phyloP scores from a whole-genome alignment of 2,797 vertebrate species.

The Lagothrix lagotricha region DNA sequence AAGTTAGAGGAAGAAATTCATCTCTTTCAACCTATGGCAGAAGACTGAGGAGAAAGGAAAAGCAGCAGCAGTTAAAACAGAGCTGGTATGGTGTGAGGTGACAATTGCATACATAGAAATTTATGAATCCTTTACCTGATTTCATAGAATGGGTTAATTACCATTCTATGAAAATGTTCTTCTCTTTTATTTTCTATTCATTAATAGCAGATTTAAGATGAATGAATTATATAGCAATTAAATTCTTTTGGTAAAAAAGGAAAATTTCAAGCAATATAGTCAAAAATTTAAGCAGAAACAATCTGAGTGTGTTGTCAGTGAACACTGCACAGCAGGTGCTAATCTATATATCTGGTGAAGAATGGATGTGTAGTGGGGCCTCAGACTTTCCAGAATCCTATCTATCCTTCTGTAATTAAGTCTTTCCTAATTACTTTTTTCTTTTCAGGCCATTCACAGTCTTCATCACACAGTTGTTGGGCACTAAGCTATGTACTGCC shows the following conservation, averaged over 20 bases:
- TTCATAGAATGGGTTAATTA: neutral
- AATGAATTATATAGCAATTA: neutral
- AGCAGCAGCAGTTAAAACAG: neutral
- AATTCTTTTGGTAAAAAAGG: neutral
- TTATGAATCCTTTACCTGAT: neutral
- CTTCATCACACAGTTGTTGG: neutral
- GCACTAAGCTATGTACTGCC: neutral
- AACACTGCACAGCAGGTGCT: neutral
- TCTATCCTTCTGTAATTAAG: neutral
- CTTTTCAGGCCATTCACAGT: neutral
- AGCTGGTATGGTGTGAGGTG: neutral
- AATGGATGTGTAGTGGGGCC: neutral
- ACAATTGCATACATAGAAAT: neutral
- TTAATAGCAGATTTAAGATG: conserved; percentile 28
- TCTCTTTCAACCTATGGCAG: neutral
- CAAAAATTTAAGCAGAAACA: conserved; percentile 27
- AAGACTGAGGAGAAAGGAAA: neutral
- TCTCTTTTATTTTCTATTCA: neutral
- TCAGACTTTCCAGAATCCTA: neutral
- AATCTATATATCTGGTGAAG: neutral
- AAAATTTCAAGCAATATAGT: neutral
- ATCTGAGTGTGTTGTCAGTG: neutral
- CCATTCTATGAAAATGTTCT: neutral
- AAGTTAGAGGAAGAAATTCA: neutral
- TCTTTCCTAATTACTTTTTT: neutral